A percentile compares a stretch with the other conserved stretches of the same genome.
Evolutionary conservation across 2,797 vertebrate genomes (phyloP).

Genomic region (Perdix hodgsoniae): DNA sequence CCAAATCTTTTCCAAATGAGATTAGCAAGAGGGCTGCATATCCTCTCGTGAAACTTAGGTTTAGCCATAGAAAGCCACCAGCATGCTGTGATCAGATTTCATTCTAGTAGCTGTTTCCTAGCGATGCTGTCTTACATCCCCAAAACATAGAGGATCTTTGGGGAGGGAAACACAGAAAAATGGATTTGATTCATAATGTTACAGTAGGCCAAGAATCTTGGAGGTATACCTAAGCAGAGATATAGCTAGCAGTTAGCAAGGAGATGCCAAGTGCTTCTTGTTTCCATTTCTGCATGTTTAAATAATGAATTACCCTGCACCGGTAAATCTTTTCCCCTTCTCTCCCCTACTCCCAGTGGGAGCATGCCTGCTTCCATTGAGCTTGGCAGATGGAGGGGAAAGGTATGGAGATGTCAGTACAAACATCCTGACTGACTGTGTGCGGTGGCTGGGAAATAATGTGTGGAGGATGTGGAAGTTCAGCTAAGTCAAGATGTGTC

Average conservation of each 20-base stretch:
- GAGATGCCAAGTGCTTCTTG: background rate
- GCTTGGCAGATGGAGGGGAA: background rate
- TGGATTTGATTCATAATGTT: background rate
- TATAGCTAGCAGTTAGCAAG: background rate
- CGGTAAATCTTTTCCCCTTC: background rate
- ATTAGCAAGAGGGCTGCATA: background rate
- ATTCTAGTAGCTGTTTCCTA: background rate
- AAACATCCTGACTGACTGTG: constrained; percentile 3
- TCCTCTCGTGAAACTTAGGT: background rate
- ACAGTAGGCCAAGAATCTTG: background rate
- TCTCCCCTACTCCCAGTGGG: background rate
- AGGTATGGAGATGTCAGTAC: background rate
- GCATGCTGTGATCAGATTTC: background rate
- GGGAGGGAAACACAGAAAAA: background rate
- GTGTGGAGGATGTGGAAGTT: background rate
- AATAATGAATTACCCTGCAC: constrained; percentile 6
- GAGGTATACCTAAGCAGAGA: background rate
- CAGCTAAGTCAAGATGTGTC: background rate
- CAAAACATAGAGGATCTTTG: background rate
- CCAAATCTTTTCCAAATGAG: background rate
- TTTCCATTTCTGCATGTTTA: constrained; percentile 7
- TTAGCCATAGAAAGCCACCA: background rate
- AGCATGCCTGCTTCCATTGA: background rate
- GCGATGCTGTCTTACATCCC: background rate
- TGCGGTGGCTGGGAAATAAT: background rate